These are phyloP conservation scores for Serranus cabrilla DNA, from an alignment of 2,797 vertebrate species.

Conservation along the genomic window DNA sequence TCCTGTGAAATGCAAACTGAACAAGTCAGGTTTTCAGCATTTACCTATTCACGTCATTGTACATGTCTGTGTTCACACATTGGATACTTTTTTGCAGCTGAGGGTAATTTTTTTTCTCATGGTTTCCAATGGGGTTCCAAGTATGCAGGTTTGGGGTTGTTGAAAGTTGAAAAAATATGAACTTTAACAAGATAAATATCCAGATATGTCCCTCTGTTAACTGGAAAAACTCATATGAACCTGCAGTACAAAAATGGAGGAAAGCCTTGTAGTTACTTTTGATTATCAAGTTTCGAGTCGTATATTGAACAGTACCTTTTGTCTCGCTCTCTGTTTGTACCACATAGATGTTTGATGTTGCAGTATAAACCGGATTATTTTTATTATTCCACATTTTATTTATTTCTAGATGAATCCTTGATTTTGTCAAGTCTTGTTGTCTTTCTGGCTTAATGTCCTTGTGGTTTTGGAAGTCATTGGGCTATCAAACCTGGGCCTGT, in stretches of 20 bases:
- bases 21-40: background rate
- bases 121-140: background rate
- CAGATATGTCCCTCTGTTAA: background rate
- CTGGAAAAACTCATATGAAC: background rate
- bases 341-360: background rate
- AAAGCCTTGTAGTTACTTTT: background rate
- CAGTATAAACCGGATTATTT: no score
- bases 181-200: background rate
- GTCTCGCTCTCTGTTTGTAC: background rate
- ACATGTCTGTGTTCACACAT: background rate
- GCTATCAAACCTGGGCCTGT: no score
- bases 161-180: background rate
- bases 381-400: no score
- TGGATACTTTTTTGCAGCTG: background rate
- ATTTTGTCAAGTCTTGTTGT: no score
- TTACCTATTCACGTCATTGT: no score
- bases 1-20: background rate
- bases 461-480: no score
- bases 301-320: background rate
- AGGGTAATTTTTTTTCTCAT: no score
- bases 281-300: background rate
- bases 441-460: no score
- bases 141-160: no score
- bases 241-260: background rate
- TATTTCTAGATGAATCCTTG: no score